A percentile compares a stretch with the other conserved stretches of the same genome.
These are phyloP conservation scores for Tenodera sinensis DNA, from an alignment of 2,888 invertebrate species.

Conservation along the genomic window DNA sequence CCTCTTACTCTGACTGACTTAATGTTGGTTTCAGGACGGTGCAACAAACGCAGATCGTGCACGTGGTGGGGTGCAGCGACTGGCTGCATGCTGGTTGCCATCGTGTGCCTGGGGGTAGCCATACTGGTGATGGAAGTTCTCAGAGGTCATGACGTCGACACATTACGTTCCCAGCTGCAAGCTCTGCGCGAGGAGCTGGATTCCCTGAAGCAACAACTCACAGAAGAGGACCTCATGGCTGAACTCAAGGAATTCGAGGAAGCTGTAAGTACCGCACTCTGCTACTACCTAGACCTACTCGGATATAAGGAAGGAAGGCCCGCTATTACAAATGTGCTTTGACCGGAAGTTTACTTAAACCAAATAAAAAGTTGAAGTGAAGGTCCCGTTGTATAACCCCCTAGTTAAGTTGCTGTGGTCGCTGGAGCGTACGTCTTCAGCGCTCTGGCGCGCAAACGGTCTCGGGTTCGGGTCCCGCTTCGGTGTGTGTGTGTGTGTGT, in stretches of 20 bases:
- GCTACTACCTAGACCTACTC: too few relatives aligned
- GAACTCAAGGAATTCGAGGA: slow-evolving; percentile 42
- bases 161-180: slow-evolving; percentile 6
- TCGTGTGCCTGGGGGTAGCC: neutral
- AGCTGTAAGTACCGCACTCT: slow-evolving; percentile 37
- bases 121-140: slow-evolving; percentile 12
- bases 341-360: too few relatives aligned
- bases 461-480: too few relatives aligned
- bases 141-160: neutral
- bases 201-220: slow-evolving; percentile 39
- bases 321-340: too few relatives aligned
- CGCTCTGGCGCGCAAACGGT: too few relatives aligned
- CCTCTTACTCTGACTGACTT: too few relatives aligned
- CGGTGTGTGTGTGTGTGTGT: too few relatives aligned
- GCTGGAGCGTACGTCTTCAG: too few relatives aligned
- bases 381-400: too few relatives aligned
- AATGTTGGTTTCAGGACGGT: neutral
- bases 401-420: too few relatives aligned
- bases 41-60: neutral
- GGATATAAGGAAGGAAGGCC: too few relatives aligned
- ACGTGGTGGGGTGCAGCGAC: neutral
- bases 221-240: slow-evolving; percentile 40
- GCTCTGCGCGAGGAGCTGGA: slow-evolving; percentile 37
- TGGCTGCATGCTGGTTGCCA: neutral
- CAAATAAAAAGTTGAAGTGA: too few relatives aligned